Conservation (phyloP, 2,888 invertebrate genomes). For the Agrochola macilenta region DNA sequence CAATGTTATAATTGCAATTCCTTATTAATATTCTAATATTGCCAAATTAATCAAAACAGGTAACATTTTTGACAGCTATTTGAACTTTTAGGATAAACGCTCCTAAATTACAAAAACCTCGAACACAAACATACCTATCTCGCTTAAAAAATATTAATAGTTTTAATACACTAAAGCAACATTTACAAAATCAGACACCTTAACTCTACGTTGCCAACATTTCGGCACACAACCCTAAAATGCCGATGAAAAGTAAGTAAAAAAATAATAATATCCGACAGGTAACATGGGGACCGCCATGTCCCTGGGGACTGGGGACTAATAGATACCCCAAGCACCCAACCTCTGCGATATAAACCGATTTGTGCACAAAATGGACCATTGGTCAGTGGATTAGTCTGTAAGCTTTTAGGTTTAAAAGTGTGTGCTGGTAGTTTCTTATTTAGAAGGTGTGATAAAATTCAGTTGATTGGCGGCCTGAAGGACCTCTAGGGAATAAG, state of each 20-base stretch:
- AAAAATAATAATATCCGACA: constrained; percentile 64
- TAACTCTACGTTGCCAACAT: constrained; percentile 2
- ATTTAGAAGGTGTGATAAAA: constrained; percentile 23
- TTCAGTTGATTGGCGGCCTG: constrained; percentile 17
- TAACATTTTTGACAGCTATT: no score
- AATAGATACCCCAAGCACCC: constrained; percentile 55
- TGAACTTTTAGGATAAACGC: no score
- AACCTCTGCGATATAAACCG: constrained; percentile 54
- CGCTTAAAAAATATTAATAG: neutral
- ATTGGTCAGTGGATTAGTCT: constrained; percentile 66
- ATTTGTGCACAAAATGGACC: constrained; percentile 67
- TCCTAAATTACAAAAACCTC: neutral
- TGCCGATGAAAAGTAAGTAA: constrained; percentile 59
- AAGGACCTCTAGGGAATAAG: constrained; percentile 1
- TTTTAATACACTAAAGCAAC: neutral
- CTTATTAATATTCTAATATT: no score
- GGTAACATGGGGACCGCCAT: constrained; percentile 54
- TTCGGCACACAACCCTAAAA: constrained; percentile 51
- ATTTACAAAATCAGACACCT: constrained; percentile 14
- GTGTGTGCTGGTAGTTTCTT: constrained; percentile 38
- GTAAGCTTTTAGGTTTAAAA: constrained; percentile 63
- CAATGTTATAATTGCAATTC: no score
- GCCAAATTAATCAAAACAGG: no score
- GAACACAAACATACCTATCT: neutral
- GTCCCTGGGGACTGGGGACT: constrained; percentile 57